Conservation (phyloP, 2,797 vertebrate species). For the Calcarius lapponicus region DNA sequence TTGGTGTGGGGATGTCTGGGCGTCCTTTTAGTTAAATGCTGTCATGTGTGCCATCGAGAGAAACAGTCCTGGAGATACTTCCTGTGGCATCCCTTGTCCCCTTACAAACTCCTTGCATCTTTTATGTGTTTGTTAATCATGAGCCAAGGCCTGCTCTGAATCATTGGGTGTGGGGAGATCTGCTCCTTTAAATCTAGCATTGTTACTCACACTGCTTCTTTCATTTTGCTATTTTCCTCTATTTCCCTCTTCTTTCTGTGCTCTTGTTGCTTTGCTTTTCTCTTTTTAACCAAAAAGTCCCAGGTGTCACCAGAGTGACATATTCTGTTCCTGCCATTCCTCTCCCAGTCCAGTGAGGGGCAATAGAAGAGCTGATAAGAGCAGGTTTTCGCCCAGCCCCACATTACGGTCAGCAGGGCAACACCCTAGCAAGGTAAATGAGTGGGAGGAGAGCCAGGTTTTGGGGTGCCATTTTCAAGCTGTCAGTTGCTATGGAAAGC, state of each 20-base stretch:
- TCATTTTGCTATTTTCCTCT: neutral
- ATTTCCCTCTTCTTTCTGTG: neutral
- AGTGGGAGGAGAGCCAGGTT: neutral
- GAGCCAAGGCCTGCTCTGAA: neutral
- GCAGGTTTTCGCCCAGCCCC: neutral
- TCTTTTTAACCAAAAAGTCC: neutral
- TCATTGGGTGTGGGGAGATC: neutral
- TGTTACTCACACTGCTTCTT: neutral
- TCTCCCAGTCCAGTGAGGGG: neutral
- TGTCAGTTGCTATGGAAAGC: neutral
- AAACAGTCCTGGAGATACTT: neutral
- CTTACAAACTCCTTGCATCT: neutral
- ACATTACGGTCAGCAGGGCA: neutral
- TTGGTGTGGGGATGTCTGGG: neutral
- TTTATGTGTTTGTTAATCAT: neutral
- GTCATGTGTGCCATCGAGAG: neutral
- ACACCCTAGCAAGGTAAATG: neutral
- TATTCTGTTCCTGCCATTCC: neutral
- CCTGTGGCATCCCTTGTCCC: neutral
- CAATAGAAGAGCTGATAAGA: neutral
- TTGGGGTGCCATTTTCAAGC: neutral
- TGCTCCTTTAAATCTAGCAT: neutral
- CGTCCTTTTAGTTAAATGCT: neutral
- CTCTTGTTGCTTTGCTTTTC: neutral
- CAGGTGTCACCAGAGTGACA: fast-evolving